These are phyloP conservation scores for Sturnus vulgaris DNA, from an alignment of 2,113 vertebrate genomes.

Conservation along the genomic window DNA sequence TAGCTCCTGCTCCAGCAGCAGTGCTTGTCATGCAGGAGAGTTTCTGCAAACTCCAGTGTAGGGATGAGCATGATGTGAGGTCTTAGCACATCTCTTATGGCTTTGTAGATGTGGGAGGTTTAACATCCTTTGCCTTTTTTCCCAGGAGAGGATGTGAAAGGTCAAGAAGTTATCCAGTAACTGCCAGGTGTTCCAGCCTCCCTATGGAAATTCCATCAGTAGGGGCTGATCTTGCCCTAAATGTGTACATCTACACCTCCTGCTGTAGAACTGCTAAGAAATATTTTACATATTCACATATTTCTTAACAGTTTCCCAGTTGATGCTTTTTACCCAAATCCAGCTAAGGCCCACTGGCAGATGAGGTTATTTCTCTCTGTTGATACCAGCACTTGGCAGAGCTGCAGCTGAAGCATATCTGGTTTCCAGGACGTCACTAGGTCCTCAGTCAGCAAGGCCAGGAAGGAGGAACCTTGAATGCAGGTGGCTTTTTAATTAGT, in stretches of 20 bases:
- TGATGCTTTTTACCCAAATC: not conserved
- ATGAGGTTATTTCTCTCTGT: not conserved
- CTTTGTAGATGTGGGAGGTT: not conserved
- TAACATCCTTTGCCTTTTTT: not conserved
- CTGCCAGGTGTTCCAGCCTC: not conserved
- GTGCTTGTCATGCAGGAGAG: not conserved
- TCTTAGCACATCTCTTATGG: not conserved
- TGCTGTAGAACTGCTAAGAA: not conserved
- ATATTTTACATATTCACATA: not conserved
- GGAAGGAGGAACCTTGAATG: not conserved
- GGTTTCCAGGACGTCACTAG: not conserved
- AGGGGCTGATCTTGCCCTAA: not conserved
- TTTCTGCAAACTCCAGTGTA: not conserved
- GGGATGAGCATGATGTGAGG: not conserved
- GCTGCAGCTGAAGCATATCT: not conserved
- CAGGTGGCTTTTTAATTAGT: not conserved
- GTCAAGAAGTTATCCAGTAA: not conserved
- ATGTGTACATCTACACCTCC: not conserved
- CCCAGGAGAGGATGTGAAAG: not conserved
- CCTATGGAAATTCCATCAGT: not conserved
- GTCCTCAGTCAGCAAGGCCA: not conserved
- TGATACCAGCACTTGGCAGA: not conserved
- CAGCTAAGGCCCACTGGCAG: not conserved
- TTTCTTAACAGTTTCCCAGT: not conserved
- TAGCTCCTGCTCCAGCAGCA: not conserved